Percentiles rank a stretch among this genome's conserved stretches.
These are phyloP conservation scores for Sphaerodactylus townsendi DNA, from an alignment of 2,113 vertebrate genomes.

Conservation along the genomic window DNA sequence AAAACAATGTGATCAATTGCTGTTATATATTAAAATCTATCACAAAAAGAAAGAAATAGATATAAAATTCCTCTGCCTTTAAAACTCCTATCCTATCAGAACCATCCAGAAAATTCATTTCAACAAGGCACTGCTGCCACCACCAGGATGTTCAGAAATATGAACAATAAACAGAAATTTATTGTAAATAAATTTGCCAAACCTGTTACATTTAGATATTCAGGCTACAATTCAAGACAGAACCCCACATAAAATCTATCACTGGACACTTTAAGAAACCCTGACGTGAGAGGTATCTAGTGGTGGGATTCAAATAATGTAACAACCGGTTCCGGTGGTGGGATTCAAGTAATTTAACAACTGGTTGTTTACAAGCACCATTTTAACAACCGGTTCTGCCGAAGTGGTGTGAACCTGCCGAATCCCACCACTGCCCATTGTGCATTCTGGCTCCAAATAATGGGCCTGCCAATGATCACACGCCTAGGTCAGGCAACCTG, in stretches of 20 bases:
- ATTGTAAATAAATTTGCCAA: neutral
- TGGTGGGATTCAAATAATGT: too few species aligned
- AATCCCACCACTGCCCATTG: too few species aligned
- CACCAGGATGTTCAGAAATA: slow-evolving; percentile 58
- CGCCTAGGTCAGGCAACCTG: neutral
- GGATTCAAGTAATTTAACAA: too few species aligned
- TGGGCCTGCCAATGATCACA: neutral
- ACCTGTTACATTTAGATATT: neutral
- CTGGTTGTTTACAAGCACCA: too few species aligned
- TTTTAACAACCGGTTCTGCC: too few species aligned
- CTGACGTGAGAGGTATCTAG: neutral
- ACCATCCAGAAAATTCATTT: slow-evolving; percentile 32
- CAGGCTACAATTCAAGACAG: neutral
- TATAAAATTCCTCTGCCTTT: slow-evolving; percentile 1
- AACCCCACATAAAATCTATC: neutral
- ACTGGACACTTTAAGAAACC: neutral
- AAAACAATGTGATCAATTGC: slow-evolving; percentile 12
- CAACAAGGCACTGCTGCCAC: slow-evolving; percentile 63
- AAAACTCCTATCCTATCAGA: slow-evolving; percentile 9
- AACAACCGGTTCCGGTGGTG: too few species aligned
- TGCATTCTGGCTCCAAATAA: neutral
- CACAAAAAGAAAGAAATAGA: neutral
- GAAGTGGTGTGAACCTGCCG: too few species aligned
- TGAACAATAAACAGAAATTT: neutral
- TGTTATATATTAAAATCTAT: slow-evolving; percentile 21